Percentiles rank a stretch among this genome's conserved stretches.
Conservation (phyloP, 1,140 invertebrate genomes). For the Kradibia gibbosae region DNA sequence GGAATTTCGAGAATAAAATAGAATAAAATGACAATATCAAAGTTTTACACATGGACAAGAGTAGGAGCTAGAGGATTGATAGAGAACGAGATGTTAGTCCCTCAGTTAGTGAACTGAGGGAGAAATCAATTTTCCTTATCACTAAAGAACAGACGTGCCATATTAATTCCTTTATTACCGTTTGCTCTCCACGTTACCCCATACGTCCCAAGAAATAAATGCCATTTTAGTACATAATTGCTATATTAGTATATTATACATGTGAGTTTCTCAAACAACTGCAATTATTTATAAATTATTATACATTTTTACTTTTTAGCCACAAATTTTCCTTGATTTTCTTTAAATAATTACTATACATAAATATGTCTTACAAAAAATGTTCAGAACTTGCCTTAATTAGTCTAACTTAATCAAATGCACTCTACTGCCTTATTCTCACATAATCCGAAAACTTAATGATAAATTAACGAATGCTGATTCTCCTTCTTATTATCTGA, state of each 20-base stretch:
- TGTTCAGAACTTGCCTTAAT: too few relatives aligned
- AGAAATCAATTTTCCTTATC: conserved; percentile 71
- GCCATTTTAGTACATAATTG: background rate
- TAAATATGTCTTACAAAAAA: too few relatives aligned
- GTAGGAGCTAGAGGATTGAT: background rate
- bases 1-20: too few relatives aligned
- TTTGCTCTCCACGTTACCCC: conserved; percentile 56
- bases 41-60: background rate
- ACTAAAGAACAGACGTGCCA: conserved; percentile 61
- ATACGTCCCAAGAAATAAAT: conserved; percentile 9
- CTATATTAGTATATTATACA: background rate
- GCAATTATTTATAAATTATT: background rate
- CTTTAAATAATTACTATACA: too few relatives aligned
- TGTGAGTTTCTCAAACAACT: background rate
- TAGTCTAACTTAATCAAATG: too few relatives aligned
- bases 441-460: too few relatives aligned
- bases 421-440: too few relatives aligned
- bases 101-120: conserved; percentile 49
- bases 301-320: background rate
- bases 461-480: too few relatives aligned
- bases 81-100: conserved; percentile 12
- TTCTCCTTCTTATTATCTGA: too few relatives aligned
- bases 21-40: background rate
- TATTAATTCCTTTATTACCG: conserved; percentile 65
- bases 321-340: background rate